Percentiles rank a stretch among this genome's conserved stretches.
Conservation (phyloP, 2,113 vertebrate genomes). For the Neopipo cinnamomea region DNA sequence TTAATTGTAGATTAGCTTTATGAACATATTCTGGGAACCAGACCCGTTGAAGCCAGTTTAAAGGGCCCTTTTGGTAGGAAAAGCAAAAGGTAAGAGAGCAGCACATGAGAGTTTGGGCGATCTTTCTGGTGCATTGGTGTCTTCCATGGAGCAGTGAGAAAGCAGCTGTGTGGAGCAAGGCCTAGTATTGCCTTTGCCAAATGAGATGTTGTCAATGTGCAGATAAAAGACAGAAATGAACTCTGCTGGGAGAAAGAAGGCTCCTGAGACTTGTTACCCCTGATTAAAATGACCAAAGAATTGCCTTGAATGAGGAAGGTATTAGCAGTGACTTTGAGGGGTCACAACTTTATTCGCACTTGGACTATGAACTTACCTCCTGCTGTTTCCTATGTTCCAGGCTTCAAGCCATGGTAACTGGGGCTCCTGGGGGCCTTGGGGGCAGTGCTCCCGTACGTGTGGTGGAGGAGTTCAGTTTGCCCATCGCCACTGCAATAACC, state of each 20-base stretch:
- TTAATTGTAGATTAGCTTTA: neutral
- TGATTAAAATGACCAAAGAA: neutral
- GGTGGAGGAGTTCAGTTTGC: constrained; percentile 94
- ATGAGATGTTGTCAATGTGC: neutral
- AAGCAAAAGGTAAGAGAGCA: neutral
- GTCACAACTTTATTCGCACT: neutral
- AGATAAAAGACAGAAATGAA: neutral
- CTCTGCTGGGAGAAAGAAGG: neutral
- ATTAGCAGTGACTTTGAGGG: neutral
- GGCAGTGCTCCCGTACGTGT: constrained; percentile 89
- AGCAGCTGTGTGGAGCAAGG: neutral
- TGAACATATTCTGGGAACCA: neutral
- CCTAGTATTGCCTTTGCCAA: neutral
- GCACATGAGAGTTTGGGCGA: accelerated
- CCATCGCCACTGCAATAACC: constrained; percentile 94
- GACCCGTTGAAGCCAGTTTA: neutral
- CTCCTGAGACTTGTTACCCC: neutral
- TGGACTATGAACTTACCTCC: neutral
- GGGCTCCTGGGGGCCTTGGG: constrained; percentile 97
- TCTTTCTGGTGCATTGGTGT: neutral
- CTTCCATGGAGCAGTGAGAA: neutral
- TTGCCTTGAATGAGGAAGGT: neutral
- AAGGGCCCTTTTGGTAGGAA: neutral
- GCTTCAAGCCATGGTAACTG: constrained; percentile 94
- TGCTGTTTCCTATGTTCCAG: constrained; percentile 67